phyloP scores from a whole-genome alignment of 1,140 invertebrate species.

The Drosophila biarmipes region DNA sequence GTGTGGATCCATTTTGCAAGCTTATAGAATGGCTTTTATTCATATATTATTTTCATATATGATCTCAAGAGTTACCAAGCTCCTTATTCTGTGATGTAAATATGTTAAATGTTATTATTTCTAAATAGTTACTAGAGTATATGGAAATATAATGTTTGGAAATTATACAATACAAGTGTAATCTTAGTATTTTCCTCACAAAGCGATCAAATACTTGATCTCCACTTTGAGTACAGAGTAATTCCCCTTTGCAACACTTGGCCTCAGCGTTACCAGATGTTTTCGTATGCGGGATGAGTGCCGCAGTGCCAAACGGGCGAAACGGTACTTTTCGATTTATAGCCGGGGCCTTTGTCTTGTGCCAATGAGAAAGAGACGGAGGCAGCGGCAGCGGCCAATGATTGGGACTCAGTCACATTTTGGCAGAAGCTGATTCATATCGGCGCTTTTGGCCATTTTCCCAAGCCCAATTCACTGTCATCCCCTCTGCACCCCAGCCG shows the following conservation, averaged over 20 bases:
- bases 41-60: too few relatives aligned
- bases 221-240: slow-evolving; percentile 27
- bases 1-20: too few relatives aligned
- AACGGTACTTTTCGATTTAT: slow-evolving; percentile 81
- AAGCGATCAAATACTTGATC: too few relatives aligned
- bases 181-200: too few relatives aligned
- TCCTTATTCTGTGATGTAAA: too few relatives aligned
- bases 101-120: too few relatives aligned
- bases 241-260: neutral
- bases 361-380: slow-evolving; percentile 4
- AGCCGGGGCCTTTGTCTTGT: slow-evolving; percentile 55
- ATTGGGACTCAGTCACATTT: slow-evolving; percentile 65
- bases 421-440: slow-evolving; percentile 76
- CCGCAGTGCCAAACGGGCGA: slow-evolving; percentile 45
- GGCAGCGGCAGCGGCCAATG: slow-evolving; percentile 13
- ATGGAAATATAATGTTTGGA: too few relatives aligned
- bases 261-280: slow-evolving; percentile 1
- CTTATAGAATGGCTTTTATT: too few relatives aligned
- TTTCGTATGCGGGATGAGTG: slow-evolving; percentile 61
- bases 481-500: slow-evolving; percentile 11
- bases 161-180: too few relatives aligned
- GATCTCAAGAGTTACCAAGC: too few relatives aligned
- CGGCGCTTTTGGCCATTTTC: slow-evolving; percentile 56
- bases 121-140: too few relatives aligned
- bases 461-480: slow-evolving; percentile 15